Evolutionary conservation across 1,140 invertebrate genomes (phyloP).

Genomic region (Subanguina moxae): DNA sequence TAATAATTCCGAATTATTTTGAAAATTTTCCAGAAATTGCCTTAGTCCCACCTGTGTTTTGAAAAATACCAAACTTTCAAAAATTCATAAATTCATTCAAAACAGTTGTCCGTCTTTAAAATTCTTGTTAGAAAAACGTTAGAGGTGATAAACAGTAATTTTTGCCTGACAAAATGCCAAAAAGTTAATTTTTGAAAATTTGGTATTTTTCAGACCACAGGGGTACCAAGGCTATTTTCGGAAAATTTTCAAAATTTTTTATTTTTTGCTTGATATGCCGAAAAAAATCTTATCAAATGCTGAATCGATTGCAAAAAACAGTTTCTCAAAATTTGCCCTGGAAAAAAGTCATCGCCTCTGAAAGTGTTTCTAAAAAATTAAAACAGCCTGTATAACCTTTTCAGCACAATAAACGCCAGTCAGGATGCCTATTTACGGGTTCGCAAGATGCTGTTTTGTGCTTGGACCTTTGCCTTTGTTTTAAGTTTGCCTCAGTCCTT

Average conservation of each 20-base stretch:
- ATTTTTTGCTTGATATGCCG: background rate
- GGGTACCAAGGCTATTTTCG: too few relatives aligned
- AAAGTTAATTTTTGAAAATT: too few relatives aligned
- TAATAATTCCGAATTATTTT: too few relatives aligned
- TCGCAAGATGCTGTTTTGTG: constrained; percentile 39
- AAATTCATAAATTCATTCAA: too few relatives aligned
- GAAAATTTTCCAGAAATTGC: too few relatives aligned
- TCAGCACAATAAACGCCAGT: constrained; percentile 47
- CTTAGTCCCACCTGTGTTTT: too few relatives aligned
- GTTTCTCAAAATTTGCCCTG: background rate
- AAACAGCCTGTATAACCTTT: constrained; percentile 2
- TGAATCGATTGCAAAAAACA: background rate
- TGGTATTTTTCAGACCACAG: too few relatives aligned
- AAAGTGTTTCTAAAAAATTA: constrained; percentile 18
- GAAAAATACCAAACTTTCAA: too few relatives aligned
- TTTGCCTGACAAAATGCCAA: too few relatives aligned
- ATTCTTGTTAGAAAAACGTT: too few relatives aligned
- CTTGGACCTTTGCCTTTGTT: constrained; percentile 48
- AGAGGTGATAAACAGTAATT: too few relatives aligned
- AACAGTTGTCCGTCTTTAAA: too few relatives aligned
- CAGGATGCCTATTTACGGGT: constrained; percentile 41
- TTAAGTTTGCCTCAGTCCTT: constrained; percentile 50
- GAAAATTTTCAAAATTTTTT: background rate
- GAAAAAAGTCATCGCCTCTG: constrained; percentile 28
- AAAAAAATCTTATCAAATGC: background rate